phyloP scores from a whole-genome alignment of 1,140 invertebrate genomes.

The Orius laevigatus region DNA sequence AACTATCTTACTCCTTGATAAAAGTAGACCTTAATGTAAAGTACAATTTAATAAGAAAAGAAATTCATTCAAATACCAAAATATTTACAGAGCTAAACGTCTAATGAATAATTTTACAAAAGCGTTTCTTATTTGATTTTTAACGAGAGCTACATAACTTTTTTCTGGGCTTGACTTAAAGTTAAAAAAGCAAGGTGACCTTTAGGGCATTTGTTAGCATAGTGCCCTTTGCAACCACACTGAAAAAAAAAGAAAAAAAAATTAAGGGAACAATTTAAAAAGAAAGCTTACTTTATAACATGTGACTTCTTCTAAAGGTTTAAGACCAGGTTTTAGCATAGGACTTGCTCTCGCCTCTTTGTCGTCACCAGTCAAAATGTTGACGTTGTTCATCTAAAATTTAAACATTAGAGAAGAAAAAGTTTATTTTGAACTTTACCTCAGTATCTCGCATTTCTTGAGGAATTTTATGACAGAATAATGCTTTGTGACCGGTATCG shows the following conservation, averaged over 20 bases:
- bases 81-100: too few species aligned
- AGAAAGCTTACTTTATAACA: constrained; percentile 57
- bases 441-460: constrained; percentile 41
- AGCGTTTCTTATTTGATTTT: not conserved
- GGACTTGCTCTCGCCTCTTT: constrained; percentile 6
- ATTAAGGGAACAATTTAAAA: not conserved
- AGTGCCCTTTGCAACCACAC: constrained; percentile 97
- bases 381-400: not conserved
- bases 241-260: constrained; percentile 28
- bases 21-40: not conserved
- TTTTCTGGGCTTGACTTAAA: constrained; percentile 20
- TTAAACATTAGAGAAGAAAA: not conserved
- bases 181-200: constrained; percentile 83
- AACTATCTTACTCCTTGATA: not conserved
- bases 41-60: too few species aligned
- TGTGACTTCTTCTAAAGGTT: constrained; percentile 83
- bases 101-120: too few species aligned
- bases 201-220: constrained; percentile 97
- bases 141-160: not conserved
- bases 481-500: constrained; percentile 90
- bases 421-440: constrained; percentile 17
- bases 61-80: too few species aligned
- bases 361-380: constrained; percentile 7
- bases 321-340: constrained; percentile 32
- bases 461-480: constrained; percentile 74